Base-by-base conservation (phyloP, 2,888 invertebrate genomes). In the Eumerus sabulonum region DNA sequence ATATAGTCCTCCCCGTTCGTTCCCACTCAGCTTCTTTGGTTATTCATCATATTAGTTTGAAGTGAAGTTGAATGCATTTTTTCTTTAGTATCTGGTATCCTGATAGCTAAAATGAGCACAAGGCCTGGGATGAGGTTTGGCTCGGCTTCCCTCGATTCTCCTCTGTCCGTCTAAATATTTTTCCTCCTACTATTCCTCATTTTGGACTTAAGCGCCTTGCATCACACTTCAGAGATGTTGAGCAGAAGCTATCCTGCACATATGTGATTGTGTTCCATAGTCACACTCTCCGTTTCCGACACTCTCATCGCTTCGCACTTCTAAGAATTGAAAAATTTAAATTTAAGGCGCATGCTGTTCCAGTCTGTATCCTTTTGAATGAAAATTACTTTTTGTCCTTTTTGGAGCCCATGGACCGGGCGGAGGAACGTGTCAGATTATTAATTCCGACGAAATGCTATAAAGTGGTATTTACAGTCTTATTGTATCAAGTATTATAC, bases 21-120 rank as follows among this genome's bases (percentile, higher is more conserved):
- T 27, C 38, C 11, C 42, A 19, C 7, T 36, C 14, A 1, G 27
- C 19, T 11, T 17, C 1, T 16, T 27, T 18, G 53, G 70, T 59
- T 54, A 48, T 66, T 48, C 73, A 51, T 68, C 53, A 64, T 51
- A 47, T 63, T 60, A 53, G 44, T 27, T 27, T 27, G 27, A 53
- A 68, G 63, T 60, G 50, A 77, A 74, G 70, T 64, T 79, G 54
- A 50, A 68, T 79, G 64, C 60, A 62, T 74, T 68, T 60, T 51
- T 17, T n/a, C n/a, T n/a, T n/a, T n/a, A n/a, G n/a, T n/a, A n/a
- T n/a, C 67, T 27, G 2, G 27, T 27, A 7, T 7, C 7, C 3
- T 27, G 27, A 27, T 4, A 27, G 27, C 27, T 27, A 27, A 27
- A 27, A 27, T 27, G 27, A 7, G 27, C 27, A 27, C 27, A 27